Conservation (phyloP, 2,113 vertebrate species). For the Hiodon alosoides region DNA sequence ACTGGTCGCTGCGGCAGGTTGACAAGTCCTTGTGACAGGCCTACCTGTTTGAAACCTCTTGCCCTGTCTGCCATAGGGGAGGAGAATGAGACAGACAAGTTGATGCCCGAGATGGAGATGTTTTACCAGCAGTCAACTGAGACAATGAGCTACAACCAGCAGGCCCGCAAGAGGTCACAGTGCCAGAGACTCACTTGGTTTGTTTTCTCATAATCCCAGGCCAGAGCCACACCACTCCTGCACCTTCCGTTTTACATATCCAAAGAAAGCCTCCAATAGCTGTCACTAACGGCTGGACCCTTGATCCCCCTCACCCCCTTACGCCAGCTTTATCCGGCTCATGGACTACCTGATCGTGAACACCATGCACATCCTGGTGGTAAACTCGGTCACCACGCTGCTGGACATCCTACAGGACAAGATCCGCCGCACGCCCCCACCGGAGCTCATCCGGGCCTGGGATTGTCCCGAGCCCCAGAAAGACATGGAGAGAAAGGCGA, state of each 20-base stretch:
- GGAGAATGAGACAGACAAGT: slow-evolving; percentile 15
- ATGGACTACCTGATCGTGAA: slow-evolving; percentile 74
- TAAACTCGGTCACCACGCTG: slow-evolving; percentile 61
- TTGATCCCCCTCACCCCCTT: not conserved
- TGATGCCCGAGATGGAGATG: slow-evolving; percentile 25
- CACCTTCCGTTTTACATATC: not conserved
- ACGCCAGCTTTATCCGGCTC: slow-evolving; percentile 73
- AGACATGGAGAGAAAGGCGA: slow-evolving; percentile 55
- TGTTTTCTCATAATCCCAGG: slow-evolving; percentile 23
- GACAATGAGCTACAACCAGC: slow-evolving; percentile 56
- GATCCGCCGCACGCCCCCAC: slow-evolving; percentile 54
- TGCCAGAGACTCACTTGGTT: slow-evolving; percentile 66
- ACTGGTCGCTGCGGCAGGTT: not conserved
- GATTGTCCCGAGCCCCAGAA: slow-evolving; percentile 35
- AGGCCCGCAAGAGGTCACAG: slow-evolving; percentile 57
- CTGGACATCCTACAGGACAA: slow-evolving; percentile 62
- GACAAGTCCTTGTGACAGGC: not conserved
- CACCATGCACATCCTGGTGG: slow-evolving; percentile 66
- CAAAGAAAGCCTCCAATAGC: not conserved
- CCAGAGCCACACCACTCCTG: not conserved
- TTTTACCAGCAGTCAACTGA: slow-evolving; percentile 44
- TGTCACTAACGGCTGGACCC: not conserved
- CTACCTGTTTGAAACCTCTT: not conserved
- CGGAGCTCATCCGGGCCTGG: slow-evolving; percentile 63
- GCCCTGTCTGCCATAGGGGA: slow-evolving; percentile 20